Base-by-base conservation (phyloP, 2,888 invertebrate genomes). In the Yponomeuta malinellus region DNA sequence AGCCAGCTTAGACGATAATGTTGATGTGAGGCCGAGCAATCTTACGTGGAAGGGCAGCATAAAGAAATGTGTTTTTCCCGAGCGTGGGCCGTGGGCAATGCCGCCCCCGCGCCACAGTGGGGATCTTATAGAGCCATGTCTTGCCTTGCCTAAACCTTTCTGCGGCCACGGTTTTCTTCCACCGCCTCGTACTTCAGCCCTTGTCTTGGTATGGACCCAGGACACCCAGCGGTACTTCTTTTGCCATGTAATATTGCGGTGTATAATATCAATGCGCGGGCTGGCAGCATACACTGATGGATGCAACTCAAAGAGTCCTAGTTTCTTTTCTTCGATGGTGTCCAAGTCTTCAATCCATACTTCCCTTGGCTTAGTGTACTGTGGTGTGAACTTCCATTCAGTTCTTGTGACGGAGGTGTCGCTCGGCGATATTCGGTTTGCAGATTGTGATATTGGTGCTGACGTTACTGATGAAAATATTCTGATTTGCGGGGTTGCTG, bases 91-190 rank as follows among this genome's bases (percentile, higher is more conserved):
- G 81, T 98, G 97, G 6, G 94, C 94, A 68, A 95, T 83, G 68
- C 98, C 99, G 79, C 99, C 98, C 0, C 96, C 95, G 74, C 92
- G 93, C 88, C 95, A 98, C 1, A 98, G 83, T 0, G 99, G 99
- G 2, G 98, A 97, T 72, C 98, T 93, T 72, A 97, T 97, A 12
- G 97, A 98, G 15, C 98, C 98, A 82, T 98, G 98, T 66, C 99
- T 94, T 1, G 99, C 97, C 76, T 94, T 93, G 0, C 99, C 99
- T 48, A 93, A 82, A 33, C 98, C 98, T 89, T 99, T 99, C 83
- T 99, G 99, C 0, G 97, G 97, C 98, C 98, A 99, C 0, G 99
- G 99, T 79, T 99, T 99, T 43, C 94, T 93, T 0, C 98, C 98
- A 71, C 98, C 97, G 63, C 98, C 98, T 69, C 94, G 91, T 71